A percentile compares a stretch with the other conserved stretches of the same genome.
Conservation (phyloP, 30 jellyfish, hydroid and myxozoan genomes). For the Aurelia sp. region DNA sequence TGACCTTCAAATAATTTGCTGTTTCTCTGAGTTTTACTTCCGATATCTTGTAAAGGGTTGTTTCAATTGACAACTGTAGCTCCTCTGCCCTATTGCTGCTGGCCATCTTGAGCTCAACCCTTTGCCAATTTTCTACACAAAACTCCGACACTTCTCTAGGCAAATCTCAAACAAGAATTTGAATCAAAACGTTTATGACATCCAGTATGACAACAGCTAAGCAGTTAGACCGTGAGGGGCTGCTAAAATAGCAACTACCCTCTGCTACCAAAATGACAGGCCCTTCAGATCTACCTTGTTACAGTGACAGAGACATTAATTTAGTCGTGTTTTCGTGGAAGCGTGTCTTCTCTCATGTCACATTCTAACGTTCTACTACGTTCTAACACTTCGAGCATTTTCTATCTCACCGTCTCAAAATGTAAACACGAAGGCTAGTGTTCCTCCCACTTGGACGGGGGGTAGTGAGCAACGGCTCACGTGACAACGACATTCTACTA, state of each 20-base stretch:
- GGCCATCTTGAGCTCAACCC: no score
- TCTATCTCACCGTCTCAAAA: no score
- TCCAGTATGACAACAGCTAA: no score
- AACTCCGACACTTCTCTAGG: constrained; percentile 1
- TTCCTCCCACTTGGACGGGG: no score
- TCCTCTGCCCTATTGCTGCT: constrained; percentile 18
- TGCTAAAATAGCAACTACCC: constrained; percentile 35
- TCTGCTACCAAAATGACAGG: constrained; percentile 68
- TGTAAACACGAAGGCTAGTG: neutral
- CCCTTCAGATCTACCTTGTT: neutral
- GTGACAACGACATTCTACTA: no score
- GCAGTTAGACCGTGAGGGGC: no score
- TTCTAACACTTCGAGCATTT: no score
- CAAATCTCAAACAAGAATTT: no score
- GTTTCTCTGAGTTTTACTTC: no score
- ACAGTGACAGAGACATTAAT: neutral
- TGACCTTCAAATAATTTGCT: no score
- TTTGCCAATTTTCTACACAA: neutral
- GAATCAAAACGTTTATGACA: no score
- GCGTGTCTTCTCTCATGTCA: neutral
- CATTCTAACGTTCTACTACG: neutral
- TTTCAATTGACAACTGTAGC: constrained; percentile 22
- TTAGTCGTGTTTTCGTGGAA: neutral
- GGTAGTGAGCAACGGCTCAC: no score
- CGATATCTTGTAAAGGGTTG: constrained; percentile 8